Base-by-base conservation (phyloP, 2,888 invertebrate genomes). In the Congeria kusceri region DNA sequence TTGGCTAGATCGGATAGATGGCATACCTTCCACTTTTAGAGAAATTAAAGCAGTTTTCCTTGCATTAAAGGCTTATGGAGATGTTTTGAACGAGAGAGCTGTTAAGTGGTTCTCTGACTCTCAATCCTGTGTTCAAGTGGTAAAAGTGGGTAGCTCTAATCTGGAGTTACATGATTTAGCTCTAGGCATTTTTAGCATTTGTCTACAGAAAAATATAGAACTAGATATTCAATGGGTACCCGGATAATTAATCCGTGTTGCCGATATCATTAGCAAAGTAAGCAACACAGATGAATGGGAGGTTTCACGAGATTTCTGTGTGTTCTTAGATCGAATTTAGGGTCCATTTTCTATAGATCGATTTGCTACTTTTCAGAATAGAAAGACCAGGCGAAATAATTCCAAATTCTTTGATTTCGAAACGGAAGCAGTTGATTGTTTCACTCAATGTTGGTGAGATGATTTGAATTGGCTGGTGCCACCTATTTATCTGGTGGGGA, bases 71-170 rank as follows among this genome's bases (percentile, higher is more conserved):
- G 47, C 49, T 25, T 65, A 65, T 53, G 65, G 65, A 20, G 11
- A 47, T 65, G 47, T 25, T n/a, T 49, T 64, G 4, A 13, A 23
- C n/a, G 25, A 28, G 46, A 27, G 25, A 18, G 18, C 65, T 18
- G 27, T 65, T 29, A 65, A 65, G 47, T 65, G 65, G 65, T 65
- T 65, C 25, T 49, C 65, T 15, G 65, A 65, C 29, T 65, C 65
- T 25, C 65, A 65, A 25, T 28, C 39, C 3, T 69, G 69, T 53
- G 61, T 69, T 1, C 69, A 56, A 7, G 44, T 69, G n/a, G 61
- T 69, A n/a, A 46, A 59, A 39, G 61, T 32, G 15, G 71, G 57
- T 0, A 64, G 71, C 57, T 23, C 46, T 64, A 71, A 71, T 9
- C 4, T 28, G 27, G 64, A 71, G n/a, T 44, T 64, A 29, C 63